Conservation (phyloP, 1,140 invertebrate genomes). For the Drosophila eugracilis region DNA sequence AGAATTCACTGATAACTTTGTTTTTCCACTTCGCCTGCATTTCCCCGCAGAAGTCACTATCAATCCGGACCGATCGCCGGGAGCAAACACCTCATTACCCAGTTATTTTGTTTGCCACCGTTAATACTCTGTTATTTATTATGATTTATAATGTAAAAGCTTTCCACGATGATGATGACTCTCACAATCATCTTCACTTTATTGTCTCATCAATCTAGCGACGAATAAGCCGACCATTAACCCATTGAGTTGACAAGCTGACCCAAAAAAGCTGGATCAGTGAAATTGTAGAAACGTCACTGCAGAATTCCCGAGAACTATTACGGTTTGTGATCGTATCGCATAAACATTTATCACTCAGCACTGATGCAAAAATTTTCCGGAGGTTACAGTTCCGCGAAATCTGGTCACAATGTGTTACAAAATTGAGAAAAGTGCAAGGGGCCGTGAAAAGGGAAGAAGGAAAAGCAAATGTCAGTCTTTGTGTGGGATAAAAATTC, state of each 20-base stretch:
- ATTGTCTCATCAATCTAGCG: slow-evolving; percentile 23
- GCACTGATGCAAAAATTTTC: slow-evolving; percentile 29
- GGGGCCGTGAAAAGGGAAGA: slow-evolving; percentile 44
- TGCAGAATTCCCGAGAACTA: slow-evolving; percentile 22
- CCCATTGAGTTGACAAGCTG: slow-evolving; percentile 14
- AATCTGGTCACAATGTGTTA: slow-evolving; percentile 79
- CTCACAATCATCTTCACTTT: slow-evolving; percentile 14
- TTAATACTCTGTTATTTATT: neutral
- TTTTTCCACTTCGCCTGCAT: slow-evolving; percentile 2
- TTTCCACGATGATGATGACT: no score
- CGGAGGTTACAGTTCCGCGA: slow-evolving; percentile 55
- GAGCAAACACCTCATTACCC: slow-evolving; percentile 49
- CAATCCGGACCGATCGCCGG: slow-evolving; percentile 27
- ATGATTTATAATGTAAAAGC: slow-evolving; percentile 20
- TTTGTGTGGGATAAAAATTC: slow-evolving; percentile 19
- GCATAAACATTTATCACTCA: slow-evolving; percentile 32
- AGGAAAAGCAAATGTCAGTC: slow-evolving; percentile 50
- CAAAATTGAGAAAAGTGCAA: slow-evolving; percentile 50
- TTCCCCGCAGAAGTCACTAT: slow-evolving; percentile 1
- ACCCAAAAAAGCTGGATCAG: slow-evolving; percentile 18
- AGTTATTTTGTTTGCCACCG: slow-evolving; percentile 30
- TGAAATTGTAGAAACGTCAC: slow-evolving; percentile 4
- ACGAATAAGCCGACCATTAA: slow-evolving; percentile 23
- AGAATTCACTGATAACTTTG: slow-evolving; percentile 18
- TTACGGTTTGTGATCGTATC: slow-evolving; percentile 17